These are phyloP conservation scores for Entomobrya proxima DNA, from an alignment of 2,888 invertebrate species.

Conservation along the genomic window DNA sequence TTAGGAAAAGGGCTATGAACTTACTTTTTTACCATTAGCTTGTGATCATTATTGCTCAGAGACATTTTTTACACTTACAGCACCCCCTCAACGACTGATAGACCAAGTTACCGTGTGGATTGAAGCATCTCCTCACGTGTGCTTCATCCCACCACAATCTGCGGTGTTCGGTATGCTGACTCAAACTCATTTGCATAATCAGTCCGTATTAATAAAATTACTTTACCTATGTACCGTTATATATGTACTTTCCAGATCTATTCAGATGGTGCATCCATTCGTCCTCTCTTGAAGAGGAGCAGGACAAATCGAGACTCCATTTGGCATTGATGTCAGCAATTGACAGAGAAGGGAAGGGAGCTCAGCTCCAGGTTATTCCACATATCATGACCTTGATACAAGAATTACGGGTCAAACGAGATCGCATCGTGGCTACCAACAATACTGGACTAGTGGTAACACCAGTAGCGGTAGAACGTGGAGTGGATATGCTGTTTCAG, in stretches of 20 bases:
- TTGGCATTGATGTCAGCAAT: constrained; percentile 71
- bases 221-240: background rate
- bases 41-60: too few relatives aligned
- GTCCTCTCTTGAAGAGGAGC: constrained; percentile 33
- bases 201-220: background rate
- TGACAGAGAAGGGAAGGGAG: constrained; percentile 71
- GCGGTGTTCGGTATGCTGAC: constrained; percentile 71
- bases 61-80: constrained; percentile 66
- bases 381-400: constrained; percentile 73
- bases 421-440: constrained; percentile 42
- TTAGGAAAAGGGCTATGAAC: background rate
- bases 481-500: constrained; percentile 70
- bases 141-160: constrained; percentile 73
- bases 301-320: constrained; percentile 69
- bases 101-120: constrained; percentile 71
- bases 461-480: constrained; percentile 44
- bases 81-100: constrained; percentile 67
- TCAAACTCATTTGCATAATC: constrained; percentile 13
- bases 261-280: constrained; percentile 70
- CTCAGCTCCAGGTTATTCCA: constrained; percentile 73
- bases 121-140: constrained; percentile 70
- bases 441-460: constrained; percentile 34
- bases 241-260: constrained; percentile 63
- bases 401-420: constrained; percentile 70
- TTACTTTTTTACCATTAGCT: background rate